Conservation (phyloP, 1,140 invertebrate genomes). For the Trachymyrmex septentrionalis region DNA sequence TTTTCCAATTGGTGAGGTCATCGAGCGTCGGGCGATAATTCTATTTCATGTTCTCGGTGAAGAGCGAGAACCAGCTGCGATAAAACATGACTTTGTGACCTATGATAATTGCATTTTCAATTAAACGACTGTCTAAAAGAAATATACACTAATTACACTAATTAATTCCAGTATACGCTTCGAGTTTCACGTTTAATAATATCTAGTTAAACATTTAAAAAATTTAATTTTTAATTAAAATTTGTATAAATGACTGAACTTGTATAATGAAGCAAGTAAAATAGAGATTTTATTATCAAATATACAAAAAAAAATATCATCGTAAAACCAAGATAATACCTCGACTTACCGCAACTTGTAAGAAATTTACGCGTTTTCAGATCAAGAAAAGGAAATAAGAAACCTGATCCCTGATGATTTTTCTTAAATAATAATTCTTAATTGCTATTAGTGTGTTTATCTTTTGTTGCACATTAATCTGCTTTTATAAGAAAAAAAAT, state of each 20-base stretch:
- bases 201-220: conserved; percentile 11
- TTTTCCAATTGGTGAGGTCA: conserved; percentile 13
- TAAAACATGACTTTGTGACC: conserved; percentile 25
- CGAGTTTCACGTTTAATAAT: conserved; percentile 16
- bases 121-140: neutral
- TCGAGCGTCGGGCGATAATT: conserved; percentile 31
- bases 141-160: conserved; percentile 1
- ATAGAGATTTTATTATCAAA: neutral
- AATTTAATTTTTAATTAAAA: conserved; percentile 5
- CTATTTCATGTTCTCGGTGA: conserved; percentile 23
- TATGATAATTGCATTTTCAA: conserved; percentile 46
- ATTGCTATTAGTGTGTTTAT: neutral
- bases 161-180: neutral
- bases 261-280: neutral
- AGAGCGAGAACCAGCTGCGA: neutral
- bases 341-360: neutral
- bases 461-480: neutral
- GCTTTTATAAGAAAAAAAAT: neutral
- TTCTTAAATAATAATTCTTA: neutral
- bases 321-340: neutral
- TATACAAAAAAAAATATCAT: neutral
- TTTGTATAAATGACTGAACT: too few relatives aligned
- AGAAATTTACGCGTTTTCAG: neutral
- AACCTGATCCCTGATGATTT: neutral
- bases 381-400: neutral